Evolutionary conservation across 2,888 invertebrate species (phyloP).

Genomic region (Platycheirus albimanus): DNA sequence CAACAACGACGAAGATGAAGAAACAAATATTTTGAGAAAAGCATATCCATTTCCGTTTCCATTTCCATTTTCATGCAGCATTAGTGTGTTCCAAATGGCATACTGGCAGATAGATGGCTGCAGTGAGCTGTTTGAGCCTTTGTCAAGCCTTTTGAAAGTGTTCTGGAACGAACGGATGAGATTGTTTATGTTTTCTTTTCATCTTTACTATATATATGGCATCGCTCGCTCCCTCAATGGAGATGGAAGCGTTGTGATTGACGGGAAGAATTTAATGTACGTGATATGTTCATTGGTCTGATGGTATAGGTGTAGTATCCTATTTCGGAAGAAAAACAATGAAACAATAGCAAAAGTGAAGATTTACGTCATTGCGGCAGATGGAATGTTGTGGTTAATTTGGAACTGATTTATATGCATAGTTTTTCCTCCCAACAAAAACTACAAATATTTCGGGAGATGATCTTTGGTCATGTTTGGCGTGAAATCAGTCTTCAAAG

Average conservation of each 20-base stretch:
- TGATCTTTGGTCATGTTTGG: too few relatives aligned
- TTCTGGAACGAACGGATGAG: background rate
- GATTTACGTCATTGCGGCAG: slow-evolving; percentile 23
- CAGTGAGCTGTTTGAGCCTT: slow-evolving; percentile 19
- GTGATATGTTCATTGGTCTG: background rate
- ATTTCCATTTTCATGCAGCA: slow-evolving; percentile 7
- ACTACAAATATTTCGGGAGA: too few relatives aligned
- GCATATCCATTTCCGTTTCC: slow-evolving; percentile 20
- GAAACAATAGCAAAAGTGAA: slow-evolving; percentile 34
- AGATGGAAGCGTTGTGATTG: slow-evolving; percentile 43
- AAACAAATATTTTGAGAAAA: slow-evolving; percentile 4
- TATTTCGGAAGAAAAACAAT: slow-evolving; percentile 27
- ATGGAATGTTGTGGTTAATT: slow-evolving; percentile 29
- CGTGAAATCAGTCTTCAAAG: too few relatives aligned
- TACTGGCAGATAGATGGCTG: slow-evolving; percentile 31
- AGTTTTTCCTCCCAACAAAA: too few relatives aligned
- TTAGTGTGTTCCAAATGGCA: slow-evolving; percentile 30
- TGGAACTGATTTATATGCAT: slow-evolving; percentile 15
- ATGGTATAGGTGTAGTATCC: background rate
- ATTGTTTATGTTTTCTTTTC: slow-evolving; percentile 1
- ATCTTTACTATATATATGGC: slow-evolving; percentile 15
- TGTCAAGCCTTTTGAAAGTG: slow-evolving; percentile 2
- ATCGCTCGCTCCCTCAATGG: slow-evolving; percentile 32
- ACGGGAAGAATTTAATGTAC: slow-evolving; percentile 29
- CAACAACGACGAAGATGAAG: slow-evolving; percentile 12